A percentile compares a stretch with the other conserved stretches of the same genome.
Conservation (phyloP, 2,797 vertebrate genomes). For the Acipenser ruthenus region DNA sequence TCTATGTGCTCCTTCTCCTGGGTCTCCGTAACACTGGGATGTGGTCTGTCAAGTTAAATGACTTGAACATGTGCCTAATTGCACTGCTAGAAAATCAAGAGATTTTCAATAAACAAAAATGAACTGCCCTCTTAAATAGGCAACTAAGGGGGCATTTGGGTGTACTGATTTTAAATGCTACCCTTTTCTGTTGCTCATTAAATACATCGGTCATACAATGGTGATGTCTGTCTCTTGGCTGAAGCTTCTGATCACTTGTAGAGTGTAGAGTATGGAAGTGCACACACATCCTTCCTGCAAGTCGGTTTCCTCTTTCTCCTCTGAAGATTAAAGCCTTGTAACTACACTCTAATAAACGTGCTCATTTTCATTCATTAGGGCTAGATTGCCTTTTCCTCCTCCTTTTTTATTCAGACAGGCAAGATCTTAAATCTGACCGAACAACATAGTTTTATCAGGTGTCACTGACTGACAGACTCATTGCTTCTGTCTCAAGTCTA, state of each 20-base stretch:
- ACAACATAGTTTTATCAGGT: too few relatives aligned
- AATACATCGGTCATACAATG: neutral
- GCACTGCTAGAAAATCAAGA: neutral
- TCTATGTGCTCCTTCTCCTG: neutral
- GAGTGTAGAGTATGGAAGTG: neutral
- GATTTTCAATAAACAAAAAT: neutral
- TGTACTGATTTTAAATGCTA: neutral
- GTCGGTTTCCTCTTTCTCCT: neutral
- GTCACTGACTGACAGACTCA: too few relatives aligned
- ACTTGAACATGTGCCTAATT: neutral
- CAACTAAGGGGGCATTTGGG: neutral
- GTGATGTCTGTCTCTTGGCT: neutral
- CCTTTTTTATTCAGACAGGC: too few relatives aligned
- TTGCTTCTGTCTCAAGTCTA: too few relatives aligned
- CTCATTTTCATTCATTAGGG: too few relatives aligned
- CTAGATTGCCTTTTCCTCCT: too few relatives aligned
- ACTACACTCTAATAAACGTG: too few relatives aligned
- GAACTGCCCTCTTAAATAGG: neutral
- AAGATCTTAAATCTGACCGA: too few relatives aligned
- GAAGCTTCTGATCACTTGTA: neutral
- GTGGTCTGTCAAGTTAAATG: neutral
- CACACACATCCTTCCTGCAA: neutral
- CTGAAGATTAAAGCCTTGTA: too few relatives aligned
- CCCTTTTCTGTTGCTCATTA: neutral
- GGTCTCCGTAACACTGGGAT: neutral